Evolutionary conservation across 2,113 vertebrate species (phyloP), one percentile per base, ranked within the genome.

Genomic region (Pithys albifrons): DNA sequence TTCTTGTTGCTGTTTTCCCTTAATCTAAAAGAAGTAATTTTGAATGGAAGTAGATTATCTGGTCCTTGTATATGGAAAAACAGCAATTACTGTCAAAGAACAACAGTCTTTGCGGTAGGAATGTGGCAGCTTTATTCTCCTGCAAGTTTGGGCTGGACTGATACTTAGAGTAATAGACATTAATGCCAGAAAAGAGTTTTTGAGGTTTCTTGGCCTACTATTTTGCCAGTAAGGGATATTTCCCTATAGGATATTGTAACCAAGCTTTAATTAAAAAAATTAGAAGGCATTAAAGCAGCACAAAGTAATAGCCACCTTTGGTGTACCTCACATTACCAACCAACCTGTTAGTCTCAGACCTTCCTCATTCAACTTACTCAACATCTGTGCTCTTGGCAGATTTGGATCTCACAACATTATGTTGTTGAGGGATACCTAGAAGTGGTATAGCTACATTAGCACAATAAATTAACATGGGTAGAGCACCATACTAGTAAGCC

Each of bases 201-300:
- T 90, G 92, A 96, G 85, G 66, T 80, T 95, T 94, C 88, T 64
- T 91, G 39, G 88, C 59, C 75, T 88, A 19, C 39, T 81, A 67
- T 81, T 93, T 64, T 91, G 83, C 91, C 88, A 89, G 67, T 27
- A 41, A 80, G 58, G 83, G 70, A 58, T 92, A 94, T 94, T 96
- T 93, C 93, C 92, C 95, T 91, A 89, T 0, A 2, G 92, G 88
- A 76, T 96, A 70, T 87, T 96, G 83, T 91, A 95, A 92, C 88
- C 15, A 0, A 95, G 86, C 80, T 96, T 96, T 96, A 96, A 95
- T 97, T 95, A 79, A 96, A 95, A 94, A 95, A 96, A 96, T 96
- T 96, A 97, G 95, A 95, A 92, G 91, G 88, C 88, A 96, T 93
- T 96, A 96, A 95, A 96, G 70, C 91, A 94, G 57, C 80, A 93